Conservation (phyloP, 2,113 vertebrate species). For the Sphaerodactylus townsendi region DNA sequence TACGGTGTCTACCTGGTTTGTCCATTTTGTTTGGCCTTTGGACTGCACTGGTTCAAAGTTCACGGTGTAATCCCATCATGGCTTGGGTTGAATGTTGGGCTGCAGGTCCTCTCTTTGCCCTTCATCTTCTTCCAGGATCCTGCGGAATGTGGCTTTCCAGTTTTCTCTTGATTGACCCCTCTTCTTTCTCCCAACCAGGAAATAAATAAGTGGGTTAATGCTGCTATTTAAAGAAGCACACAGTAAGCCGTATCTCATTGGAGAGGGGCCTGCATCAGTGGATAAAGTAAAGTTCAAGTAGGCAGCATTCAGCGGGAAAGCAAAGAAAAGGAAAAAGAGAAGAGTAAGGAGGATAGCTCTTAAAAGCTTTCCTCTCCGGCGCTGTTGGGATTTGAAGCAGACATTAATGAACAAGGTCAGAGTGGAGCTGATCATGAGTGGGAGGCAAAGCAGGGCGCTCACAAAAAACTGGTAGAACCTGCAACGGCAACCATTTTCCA, state of each 20-base stretch:
- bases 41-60: no score
- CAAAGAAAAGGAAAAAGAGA: conserved; percentile 60
- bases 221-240: conserved; percentile 15
- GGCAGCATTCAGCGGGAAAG: not conserved
- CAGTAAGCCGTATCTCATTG: not conserved
- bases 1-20: no score
- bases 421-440: conserved; percentile 63
- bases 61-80: no score
- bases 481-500: no score
- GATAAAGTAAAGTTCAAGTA: not conserved
- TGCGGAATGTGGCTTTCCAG: conserved; percentile 11
- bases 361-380: conserved; percentile 39
- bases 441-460: conserved; percentile 50
- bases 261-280: not conserved
- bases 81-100: no score
- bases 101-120: not conserved
- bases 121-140: conserved; percentile 26
- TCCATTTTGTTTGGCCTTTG: no score
- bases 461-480: not conserved
- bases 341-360: conserved; percentile 50
- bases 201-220: conserved; percentile 46
- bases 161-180: not conserved
- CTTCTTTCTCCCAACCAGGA: conserved; percentile 31
- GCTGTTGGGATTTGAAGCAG: conserved; percentile 43
- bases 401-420: conserved; percentile 57